Conservation (phyloP, 2,113 vertebrate species). For the Scalopus aquaticus region DNA sequence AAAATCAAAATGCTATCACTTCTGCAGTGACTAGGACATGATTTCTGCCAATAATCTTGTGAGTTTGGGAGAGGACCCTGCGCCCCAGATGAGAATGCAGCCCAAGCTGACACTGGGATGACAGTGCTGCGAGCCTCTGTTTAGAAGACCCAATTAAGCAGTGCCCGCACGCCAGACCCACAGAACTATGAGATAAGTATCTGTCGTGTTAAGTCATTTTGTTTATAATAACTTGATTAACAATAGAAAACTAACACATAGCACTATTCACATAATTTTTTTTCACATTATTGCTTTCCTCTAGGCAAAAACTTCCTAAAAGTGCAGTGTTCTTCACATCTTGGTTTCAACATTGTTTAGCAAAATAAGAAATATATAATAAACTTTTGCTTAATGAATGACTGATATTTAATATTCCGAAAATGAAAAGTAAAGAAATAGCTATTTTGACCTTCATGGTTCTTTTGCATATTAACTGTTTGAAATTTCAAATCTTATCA, state of each 20-base stretch:
- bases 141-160: not conserved
- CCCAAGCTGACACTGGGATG: not conserved
- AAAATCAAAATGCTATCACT: not conserved
- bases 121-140: not conserved
- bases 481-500: not conserved
- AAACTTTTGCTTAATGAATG: not conserved
- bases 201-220: not conserved
- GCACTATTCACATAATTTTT: not conserved
- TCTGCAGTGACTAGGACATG: not conserved
- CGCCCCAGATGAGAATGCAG: not conserved
- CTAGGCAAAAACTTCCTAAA: not conserved
- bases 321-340: not conserved
- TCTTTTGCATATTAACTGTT: not conserved
- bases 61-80: not conserved
- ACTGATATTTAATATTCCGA: not conserved
- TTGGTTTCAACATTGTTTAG: not conserved
- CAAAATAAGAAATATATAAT: not conserved
- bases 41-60: not conserved
- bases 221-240: not conserved
- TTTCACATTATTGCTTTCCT: not conserved
- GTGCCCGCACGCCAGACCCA: not conserved
- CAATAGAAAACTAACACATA: not conserved
- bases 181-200: not conserved
- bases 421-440: conserved; percentile 24
- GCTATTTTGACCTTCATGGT: not conserved